A percentile compares a stretch with the other conserved stretches of the same genome.
Evolutionary conservation across 2,888 invertebrate genomes (phyloP).

Genomic region (Leucania comma): DNA sequence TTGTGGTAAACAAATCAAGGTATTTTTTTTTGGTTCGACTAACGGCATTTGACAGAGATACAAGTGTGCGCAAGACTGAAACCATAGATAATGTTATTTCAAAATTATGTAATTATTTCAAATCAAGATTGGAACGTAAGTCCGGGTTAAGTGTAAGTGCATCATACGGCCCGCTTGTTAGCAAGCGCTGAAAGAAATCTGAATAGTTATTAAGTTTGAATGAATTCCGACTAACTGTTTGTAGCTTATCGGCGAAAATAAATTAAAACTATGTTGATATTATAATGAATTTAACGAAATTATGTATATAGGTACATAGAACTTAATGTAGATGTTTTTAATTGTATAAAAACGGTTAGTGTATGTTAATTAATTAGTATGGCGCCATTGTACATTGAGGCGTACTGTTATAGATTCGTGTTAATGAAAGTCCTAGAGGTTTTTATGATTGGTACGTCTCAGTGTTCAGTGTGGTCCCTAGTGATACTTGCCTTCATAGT

Average conservation of each 20-base stretch:
- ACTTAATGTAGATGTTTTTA: slow-evolving; percentile 62
- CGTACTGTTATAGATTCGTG: slow-evolving; percentile 45
- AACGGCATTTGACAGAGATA: slow-evolving; percentile 13
- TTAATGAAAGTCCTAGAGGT: slow-evolving; percentile 26
- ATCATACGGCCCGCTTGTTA: slow-evolving; percentile 50
- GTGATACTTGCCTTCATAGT: slow-evolving; percentile 86
- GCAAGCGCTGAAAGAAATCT: slow-evolving; percentile 65
- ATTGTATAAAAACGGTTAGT: slow-evolving; percentile 69
- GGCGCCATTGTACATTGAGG: slow-evolving; percentile 58
- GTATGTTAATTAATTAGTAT: slow-evolving; percentile 58
- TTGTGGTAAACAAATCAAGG: slow-evolving; percentile 6
- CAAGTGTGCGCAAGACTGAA: slow-evolving; percentile 17
- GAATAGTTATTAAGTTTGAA: slow-evolving; percentile 73
- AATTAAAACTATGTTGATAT: slow-evolving; percentile 79
- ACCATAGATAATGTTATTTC: slow-evolving; percentile 19
- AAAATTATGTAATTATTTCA: slow-evolving; percentile 14
- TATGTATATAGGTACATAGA: slow-evolving; percentile 81
- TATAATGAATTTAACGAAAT: slow-evolving; percentile 80
- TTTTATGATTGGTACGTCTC: slow-evolving; percentile 55
- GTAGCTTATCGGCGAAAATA: slow-evolving; percentile 61
- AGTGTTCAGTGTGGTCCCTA: slow-evolving; percentile 68
- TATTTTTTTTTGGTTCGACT: neutral
- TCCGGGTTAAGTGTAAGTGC: slow-evolving; percentile 31
- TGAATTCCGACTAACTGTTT: slow-evolving; percentile 49
- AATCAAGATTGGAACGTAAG: slow-evolving; percentile 1